Conservation (phyloP, 2,113 vertebrate species). For the Gallinago media region DNA sequence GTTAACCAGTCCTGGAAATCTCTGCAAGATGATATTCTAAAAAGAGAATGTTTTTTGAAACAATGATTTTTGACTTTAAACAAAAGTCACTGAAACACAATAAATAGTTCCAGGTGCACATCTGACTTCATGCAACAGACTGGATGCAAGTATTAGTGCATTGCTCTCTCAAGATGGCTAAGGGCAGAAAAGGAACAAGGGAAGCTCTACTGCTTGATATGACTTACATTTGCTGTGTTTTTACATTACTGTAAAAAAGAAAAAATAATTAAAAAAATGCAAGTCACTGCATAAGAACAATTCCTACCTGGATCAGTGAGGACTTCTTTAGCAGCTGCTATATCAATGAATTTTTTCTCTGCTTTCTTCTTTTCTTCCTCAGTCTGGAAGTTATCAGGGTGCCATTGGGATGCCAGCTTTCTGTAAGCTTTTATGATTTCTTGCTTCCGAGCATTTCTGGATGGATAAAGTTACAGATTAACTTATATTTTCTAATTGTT, state of each 20-base stretch:
- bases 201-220: neutral
- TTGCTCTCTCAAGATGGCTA: neutral
- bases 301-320: constrained; percentile 93
- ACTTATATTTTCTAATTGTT: neutral
- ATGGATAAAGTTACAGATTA: neutral
- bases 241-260: neutral
- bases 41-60: neutral
- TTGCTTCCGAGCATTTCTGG: constrained; percentile 94
- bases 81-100: neutral
- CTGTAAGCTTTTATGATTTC: constrained; percentile 98
- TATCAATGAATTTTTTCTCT: constrained; percentile 98
- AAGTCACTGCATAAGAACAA: neutral
- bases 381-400: constrained; percentile 97
- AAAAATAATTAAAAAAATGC: neutral
- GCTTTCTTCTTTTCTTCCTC: constrained; percentile 95
- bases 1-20: neutral
- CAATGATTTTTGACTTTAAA: neutral
- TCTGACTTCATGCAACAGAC: neutral
- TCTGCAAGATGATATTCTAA: neutral
- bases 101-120: neutral
- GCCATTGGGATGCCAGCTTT: constrained; percentile 96
- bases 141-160: neutral
- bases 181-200: neutral
- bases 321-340: constrained; percentile 97
- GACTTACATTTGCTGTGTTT: neutral